A percentile compares a stretch with the other conserved stretches of the same genome.
Evolutionary conservation across 2,113 vertebrate genomes (phyloP).

Genomic region (Vulpes vulpes): DNA sequence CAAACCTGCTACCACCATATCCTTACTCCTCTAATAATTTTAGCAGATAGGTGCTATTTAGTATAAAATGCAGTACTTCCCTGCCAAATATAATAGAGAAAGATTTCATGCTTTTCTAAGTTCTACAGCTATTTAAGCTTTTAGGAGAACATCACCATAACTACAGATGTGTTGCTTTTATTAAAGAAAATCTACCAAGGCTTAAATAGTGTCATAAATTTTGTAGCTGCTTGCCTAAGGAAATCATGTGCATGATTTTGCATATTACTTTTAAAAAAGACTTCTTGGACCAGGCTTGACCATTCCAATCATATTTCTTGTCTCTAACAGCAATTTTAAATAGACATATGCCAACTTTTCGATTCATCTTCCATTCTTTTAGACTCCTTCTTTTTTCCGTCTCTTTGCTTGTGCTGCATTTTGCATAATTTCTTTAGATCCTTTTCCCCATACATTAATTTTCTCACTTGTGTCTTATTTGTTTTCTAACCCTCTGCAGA

Average conservation of each 20-base stretch:
- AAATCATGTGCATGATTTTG: neutral
- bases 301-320: neutral
- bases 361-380: neutral
- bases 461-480: neutral
- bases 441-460: neutral
- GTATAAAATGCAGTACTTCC: slow-evolving; percentile 52
- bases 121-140: slow-evolving; percentile 72
- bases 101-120: neutral
- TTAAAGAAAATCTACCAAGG: slow-evolving; percentile 81
- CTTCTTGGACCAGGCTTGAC: neutral
- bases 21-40: slow-evolving; percentile 32
- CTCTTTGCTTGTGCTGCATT: neutral
- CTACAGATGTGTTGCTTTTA: slow-evolving; percentile 78
- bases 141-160: slow-evolving; percentile 72
- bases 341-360: neutral
- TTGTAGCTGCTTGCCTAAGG: slow-evolving; percentile 25
- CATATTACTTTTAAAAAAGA: neutral
- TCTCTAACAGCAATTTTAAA: neutral
- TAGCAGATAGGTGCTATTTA: slow-evolving; percentile 70
- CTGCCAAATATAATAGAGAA: slow-evolving; percentile 62
- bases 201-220: slow-evolving; percentile 72
- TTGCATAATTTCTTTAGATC: neutral
- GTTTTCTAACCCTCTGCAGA: neutral
- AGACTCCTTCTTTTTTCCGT: neutral
- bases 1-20: neutral